Conservation (phyloP, 2,888 invertebrate genomes). For the Polyommatus iphigenia region DNA sequence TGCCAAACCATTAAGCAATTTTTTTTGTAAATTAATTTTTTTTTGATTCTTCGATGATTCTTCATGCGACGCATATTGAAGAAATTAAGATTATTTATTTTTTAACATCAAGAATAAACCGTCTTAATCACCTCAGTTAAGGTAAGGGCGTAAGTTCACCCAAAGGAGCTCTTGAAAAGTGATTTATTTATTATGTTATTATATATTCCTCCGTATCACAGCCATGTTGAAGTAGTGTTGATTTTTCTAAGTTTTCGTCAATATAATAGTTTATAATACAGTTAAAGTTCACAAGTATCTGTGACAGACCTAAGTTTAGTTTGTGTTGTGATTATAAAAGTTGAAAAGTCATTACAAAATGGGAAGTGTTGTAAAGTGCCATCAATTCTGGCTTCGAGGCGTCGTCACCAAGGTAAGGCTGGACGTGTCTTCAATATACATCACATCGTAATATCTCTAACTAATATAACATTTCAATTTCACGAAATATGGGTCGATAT, state of each 20-base stretch:
- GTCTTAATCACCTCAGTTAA: conserved; percentile 75
- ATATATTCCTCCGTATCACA: conserved; percentile 76
- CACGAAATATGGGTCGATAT: conserved; percentile 33
- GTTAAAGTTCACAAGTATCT: conserved; percentile 77
- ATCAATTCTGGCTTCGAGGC: conserved; percentile 77
- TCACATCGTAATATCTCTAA: conserved; percentile 69
- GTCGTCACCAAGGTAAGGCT: conserved; percentile 78
- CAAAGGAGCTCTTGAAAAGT: conserved; percentile 73
- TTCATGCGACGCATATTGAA: conserved; percentile 68
- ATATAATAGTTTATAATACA: conserved; percentile 67
- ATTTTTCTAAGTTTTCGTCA: conserved; percentile 76
- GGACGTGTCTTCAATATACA: conserved; percentile 78
- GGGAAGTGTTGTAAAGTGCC: conserved; percentile 80
- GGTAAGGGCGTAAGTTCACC: conserved; percentile 80
- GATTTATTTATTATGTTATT: conserved; percentile 76
- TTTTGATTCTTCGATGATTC: conserved; percentile 51
- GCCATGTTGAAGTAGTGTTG: conserved; percentile 81
- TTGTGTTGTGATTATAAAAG: conserved; percentile 77
- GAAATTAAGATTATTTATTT: conserved; percentile 61
- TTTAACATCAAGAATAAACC: conserved; percentile 72
- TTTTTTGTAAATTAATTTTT: conserved; percentile 44
- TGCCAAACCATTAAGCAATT: conserved; percentile 15
- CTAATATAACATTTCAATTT: conserved; percentile 40
- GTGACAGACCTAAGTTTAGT: conserved; percentile 78
- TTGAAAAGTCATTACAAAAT: conserved; percentile 74